Conservation (phyloP, 2,797 vertebrate genomes). For the Leptodactylus fallax region DNA sequence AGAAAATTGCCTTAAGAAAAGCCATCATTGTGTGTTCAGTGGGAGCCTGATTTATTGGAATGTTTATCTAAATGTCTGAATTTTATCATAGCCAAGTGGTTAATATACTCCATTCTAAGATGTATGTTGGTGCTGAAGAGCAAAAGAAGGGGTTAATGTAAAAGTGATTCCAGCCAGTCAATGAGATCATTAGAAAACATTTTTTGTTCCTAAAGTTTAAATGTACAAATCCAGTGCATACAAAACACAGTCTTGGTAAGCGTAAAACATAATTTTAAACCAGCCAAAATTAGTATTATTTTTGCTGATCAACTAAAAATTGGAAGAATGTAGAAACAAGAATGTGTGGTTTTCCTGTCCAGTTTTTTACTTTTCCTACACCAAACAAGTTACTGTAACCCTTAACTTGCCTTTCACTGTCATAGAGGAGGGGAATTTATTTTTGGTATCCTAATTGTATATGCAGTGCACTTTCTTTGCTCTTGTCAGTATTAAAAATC, state of each 20-base stretch:
- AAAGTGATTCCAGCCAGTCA: background rate
- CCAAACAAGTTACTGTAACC: background rate
- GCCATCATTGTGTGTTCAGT: too few relatives aligned
- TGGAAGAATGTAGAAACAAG: constrained; percentile 40
- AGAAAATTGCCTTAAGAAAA: too few relatives aligned
- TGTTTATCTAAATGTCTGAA: too few relatives aligned
- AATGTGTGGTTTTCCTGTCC: constrained; percentile 39
- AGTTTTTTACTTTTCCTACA: constrained; percentile 1
- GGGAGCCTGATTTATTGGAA: too few relatives aligned
- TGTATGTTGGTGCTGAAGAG: background rate
- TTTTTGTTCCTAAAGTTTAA: background rate
- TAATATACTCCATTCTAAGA: too few relatives aligned
- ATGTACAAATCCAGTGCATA: constrained; percentile 3
- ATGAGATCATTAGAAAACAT: background rate
- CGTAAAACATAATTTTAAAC: constrained; percentile 7
- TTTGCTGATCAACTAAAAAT: constrained; percentile 34
- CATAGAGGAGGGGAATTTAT: background rate
- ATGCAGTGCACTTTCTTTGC: too few relatives aligned
- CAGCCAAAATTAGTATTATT: constrained; percentile 34
- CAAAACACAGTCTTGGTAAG: constrained; percentile 15
- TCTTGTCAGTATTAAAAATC: too few relatives aligned
- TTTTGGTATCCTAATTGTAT: background rate
- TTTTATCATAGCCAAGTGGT: too few relatives aligned
- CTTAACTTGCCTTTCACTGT: too few relatives aligned
- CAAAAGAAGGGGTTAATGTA: background rate